Conservation (phyloP, 2,797 vertebrate species). For the Rhadinocentrus ornatus region DNA sequence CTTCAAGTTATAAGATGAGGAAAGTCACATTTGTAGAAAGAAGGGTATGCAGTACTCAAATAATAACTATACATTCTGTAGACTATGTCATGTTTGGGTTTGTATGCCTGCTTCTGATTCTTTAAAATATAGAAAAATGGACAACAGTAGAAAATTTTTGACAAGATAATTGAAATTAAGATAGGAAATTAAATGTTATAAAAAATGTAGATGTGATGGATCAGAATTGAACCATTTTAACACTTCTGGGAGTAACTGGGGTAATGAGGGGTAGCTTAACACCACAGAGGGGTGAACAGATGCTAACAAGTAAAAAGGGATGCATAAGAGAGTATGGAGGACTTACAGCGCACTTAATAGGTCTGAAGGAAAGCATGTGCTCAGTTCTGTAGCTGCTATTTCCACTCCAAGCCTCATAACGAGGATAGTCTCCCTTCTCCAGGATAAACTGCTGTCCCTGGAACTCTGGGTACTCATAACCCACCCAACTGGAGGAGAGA, state of each 20-base stretch:
- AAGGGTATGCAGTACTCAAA: neutral
- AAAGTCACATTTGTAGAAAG: neutral
- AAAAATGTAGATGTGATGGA: neutral
- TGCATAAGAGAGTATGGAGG: neutral
- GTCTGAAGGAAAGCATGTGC: slow-evolving; percentile 94
- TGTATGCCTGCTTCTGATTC: no score
- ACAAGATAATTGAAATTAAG: neutral
- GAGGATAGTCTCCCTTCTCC: slow-evolving; percentile 96
- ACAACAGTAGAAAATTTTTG: no score
- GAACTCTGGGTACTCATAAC: slow-evolving; percentile 94
- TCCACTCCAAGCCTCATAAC: slow-evolving; percentile 94
- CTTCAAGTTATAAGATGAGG: neutral
- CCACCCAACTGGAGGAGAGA: slow-evolving; percentile 86
- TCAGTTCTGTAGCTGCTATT: slow-evolving; percentile 94
- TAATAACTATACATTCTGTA: neutral
- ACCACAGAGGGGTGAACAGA: neutral
- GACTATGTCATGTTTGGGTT: neutral
- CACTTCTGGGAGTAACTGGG: neutral
- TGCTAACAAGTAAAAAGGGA: neutral
- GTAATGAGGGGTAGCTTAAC: neutral
- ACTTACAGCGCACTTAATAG: slow-evolving; percentile 93
- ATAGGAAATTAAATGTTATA: neutral
- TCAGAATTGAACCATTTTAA: neutral
- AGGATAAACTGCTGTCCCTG: slow-evolving; percentile 98
- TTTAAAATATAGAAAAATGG: no score